Evolutionary conservation across 2,113 vertebrate species (phyloP).

Genomic region (Eulacestoma nigropectus): DNA sequence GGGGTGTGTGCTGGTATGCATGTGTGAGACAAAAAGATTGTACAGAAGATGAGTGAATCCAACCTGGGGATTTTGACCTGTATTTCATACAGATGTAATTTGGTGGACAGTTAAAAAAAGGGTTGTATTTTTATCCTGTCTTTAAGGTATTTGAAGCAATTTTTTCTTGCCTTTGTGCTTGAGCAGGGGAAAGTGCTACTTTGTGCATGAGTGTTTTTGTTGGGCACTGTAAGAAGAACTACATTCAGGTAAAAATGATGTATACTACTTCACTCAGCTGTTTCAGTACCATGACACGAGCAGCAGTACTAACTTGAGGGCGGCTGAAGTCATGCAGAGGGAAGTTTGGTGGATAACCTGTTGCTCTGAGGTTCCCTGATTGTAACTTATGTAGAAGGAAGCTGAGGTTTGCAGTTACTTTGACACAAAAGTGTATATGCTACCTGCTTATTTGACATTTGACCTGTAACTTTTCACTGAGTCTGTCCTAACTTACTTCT

Average conservation of each 20-base stretch:
- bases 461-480: background rate
- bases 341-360: background rate
- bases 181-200: background rate
- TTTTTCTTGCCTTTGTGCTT: background rate
- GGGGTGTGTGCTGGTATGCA: fast-evolving
- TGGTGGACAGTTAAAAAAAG: background rate
- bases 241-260: background rate
- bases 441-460: background rate
- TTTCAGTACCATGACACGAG: background rate
- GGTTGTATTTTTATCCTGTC: background rate
- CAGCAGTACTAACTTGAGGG: background rate
- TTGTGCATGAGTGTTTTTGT: background rate
- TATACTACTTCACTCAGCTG: background rate
- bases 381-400: background rate
- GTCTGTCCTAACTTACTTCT: background rate
- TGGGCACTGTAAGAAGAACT: background rate
- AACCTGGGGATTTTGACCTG: background rate
- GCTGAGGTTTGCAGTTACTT: background rate
- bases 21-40: background rate
- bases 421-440: background rate
- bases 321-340: background rate
- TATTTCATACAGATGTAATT: background rate
- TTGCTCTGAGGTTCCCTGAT: background rate
- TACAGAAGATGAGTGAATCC: background rate
- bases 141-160: background rate